A percentile compares a stretch with the other conserved stretches of the same genome.
phyloP scores from a whole-genome alignment of 2,888 invertebrate genomes.

The Dromius quadrimaculatus region DNA sequence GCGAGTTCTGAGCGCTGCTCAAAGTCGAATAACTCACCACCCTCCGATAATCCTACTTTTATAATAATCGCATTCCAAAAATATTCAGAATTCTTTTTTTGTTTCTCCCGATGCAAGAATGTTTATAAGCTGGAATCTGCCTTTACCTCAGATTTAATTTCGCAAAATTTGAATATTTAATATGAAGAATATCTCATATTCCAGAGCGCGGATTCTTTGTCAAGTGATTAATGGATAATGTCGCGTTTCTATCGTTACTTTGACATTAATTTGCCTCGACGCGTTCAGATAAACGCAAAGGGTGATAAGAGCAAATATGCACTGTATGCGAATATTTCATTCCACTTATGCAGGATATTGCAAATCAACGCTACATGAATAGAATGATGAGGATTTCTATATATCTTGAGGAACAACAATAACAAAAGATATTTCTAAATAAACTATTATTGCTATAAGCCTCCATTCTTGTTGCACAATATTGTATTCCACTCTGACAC shows the following conservation, averaged over 20 bases:
- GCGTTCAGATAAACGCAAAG: slow-evolving; percentile 17
- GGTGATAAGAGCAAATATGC: not conserved
- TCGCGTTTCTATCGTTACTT: slow-evolving; percentile 12
- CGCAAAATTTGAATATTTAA: slow-evolving; percentile 44
- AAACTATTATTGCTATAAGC: too few relatives aligned
- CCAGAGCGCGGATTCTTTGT: slow-evolving; percentile 25
- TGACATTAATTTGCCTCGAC: slow-evolving; percentile 23
- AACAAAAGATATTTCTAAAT: too few relatives aligned
- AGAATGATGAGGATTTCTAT: too few relatives aligned
- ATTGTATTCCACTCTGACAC: too few relatives aligned
- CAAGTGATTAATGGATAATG: slow-evolving; percentile 16
- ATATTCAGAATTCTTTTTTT: slow-evolving; percentile 30
- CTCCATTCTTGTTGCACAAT: too few relatives aligned
- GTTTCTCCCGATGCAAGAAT: slow-evolving; percentile 43
- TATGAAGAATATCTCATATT: slow-evolving; percentile 43
- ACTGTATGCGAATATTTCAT: too few relatives aligned
- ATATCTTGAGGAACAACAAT: too few relatives aligned
- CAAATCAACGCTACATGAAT: too few relatives aligned
- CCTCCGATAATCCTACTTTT: slow-evolving; percentile 29
- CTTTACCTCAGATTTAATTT: slow-evolving; percentile 47
- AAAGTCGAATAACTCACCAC: slow-evolving; percentile 10
- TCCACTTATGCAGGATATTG: too few relatives aligned
- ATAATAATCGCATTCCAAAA: slow-evolving; percentile 38
- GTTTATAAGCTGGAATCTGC: slow-evolving; percentile 44
- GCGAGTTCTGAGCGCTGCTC: not conserved